Base-by-base conservation (phyloP, 2,888 invertebrate genomes). In the Criorhina ranunculi region DNA sequence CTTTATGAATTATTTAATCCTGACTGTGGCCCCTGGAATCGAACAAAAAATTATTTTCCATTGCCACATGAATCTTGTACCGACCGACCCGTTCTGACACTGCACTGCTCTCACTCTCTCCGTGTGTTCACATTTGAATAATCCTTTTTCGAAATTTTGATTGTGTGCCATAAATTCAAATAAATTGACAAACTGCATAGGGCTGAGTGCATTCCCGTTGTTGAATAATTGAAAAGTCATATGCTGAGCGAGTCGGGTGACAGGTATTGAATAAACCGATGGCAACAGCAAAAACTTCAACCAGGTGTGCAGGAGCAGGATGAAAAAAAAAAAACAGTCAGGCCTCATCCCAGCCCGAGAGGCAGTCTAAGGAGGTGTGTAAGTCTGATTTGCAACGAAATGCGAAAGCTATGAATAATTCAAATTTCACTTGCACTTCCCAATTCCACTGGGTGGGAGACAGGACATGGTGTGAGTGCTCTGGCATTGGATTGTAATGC, bases 381-480 rank as follows among this genome's bases (percentile, higher is more conserved):
- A 79, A 85, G 79, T 75, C 59, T 67, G 69, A 86, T 86, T 82
- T 76, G 81, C 75, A 85, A 81, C 77, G 73, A 81, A 88, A 80
- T 80, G 81, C 69, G 24, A 86, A 88, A 89, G 87, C 88, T 88
- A 89, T 89, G 89, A 89, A 89, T 89, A 89, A 89, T 89, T 90
- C 89, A 88, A 88, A 87, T 89, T 89, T 89, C 83, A 85, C 83
- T 79, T 85, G 79, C 73, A 85, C 79, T 64, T 69, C 37, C 31
- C 35, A 46, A 60, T 72, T 33, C 49, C 29, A 31, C 19, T 51
- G 29, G 40, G 24, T 24, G 24, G 24, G 19, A 46, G 49, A 29
- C 46, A 46, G 2, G 8, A 35, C 7, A 19, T 51, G 24, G 42
- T 31, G 37, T 17, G 42, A 24, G 53, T 42, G 35, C 19, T 11